Percentiles rank a stretch among this genome's conserved stretches.
phyloP scores from a whole-genome alignment of 2,888 invertebrate genomes.

The Callinectes sapidus region DNA sequence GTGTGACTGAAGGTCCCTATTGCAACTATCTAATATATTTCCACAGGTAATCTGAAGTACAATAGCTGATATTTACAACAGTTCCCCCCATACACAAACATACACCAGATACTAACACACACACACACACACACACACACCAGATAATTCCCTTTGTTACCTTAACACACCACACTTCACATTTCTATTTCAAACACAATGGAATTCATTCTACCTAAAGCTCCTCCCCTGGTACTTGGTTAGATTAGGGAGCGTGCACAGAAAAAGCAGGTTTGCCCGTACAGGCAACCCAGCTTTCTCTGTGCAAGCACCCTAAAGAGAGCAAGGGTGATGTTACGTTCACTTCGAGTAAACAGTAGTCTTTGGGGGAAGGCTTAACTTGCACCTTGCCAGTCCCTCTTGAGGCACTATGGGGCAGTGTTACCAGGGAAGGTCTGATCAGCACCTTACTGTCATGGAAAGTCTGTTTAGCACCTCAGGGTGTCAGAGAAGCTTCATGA shows the following conservation, averaged over 20 bases:
- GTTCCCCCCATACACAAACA: neutral
- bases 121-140: neutral
- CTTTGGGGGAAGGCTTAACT: neutral
- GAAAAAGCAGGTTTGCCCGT: no score
- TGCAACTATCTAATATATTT: neutral
- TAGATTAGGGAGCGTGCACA: no score
- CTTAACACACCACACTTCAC: neutral
- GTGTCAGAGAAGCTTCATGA: neutral
- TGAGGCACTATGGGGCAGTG: constrained; percentile 7
- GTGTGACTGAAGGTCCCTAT: neutral
- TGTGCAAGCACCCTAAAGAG: no score
- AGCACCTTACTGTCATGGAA: neutral
- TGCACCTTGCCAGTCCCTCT: neutral
- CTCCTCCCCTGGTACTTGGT: neutral
- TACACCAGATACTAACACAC: neutral
- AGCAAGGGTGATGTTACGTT: neutral
- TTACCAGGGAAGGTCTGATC: neutral
- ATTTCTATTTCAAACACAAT: neutral
- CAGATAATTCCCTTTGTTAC: neutral
- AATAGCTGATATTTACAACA: neutral
- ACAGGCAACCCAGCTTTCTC: no score
- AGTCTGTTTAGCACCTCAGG: neutral
- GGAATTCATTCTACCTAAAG: neutral
- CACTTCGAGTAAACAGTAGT: neutral
- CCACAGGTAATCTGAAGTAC: neutral